These are phyloP conservation scores for Oophaga sylvatica DNA, from an alignment of 2,797 vertebrate genomes.

Conservation along the genomic window DNA sequence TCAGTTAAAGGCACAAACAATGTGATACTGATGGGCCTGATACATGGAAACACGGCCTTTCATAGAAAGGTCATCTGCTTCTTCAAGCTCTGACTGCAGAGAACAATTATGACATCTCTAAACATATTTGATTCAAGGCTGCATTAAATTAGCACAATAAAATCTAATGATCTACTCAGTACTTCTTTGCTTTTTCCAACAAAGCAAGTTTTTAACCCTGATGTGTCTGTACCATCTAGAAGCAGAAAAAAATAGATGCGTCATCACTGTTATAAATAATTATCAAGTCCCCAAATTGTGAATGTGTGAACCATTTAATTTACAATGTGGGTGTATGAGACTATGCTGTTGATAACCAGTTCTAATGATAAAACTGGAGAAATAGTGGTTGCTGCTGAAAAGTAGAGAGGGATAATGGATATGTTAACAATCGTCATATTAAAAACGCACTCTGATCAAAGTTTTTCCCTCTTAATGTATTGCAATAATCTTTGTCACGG, in stretches of 20 bases:
- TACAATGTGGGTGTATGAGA: not conserved
- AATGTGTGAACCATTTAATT: not conserved
- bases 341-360: not conserved
- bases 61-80: constrained; percentile 2
- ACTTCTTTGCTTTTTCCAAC: constrained; percentile 1
- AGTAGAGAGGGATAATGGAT: too few relatives aligned
- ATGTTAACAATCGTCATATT: too few relatives aligned
- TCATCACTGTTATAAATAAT: not conserved
- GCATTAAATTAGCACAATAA: constrained; percentile 42
- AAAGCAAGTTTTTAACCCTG: constrained; percentile 17
- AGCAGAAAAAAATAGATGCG: not conserved
- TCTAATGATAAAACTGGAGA: too few relatives aligned
- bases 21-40: too few relatives aligned
- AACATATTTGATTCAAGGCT: constrained; percentile 52
- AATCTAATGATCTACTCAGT: constrained; percentile 35
- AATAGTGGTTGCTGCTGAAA: too few relatives aligned
- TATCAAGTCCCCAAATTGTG: not conserved
- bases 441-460: too few relatives aligned
- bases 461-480: too few relatives aligned
- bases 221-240: not conserved
- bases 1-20: too few relatives aligned
- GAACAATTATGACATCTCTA: constrained; percentile 44
- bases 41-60: too few relatives aligned
- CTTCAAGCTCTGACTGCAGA: constrained; percentile 17
- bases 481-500: too few relatives aligned